Evolutionary conservation across 2,888 invertebrate species (phyloP), one percentile per base, ranked within the genome.

Genomic region (Azorinus chamasolen): DNA sequence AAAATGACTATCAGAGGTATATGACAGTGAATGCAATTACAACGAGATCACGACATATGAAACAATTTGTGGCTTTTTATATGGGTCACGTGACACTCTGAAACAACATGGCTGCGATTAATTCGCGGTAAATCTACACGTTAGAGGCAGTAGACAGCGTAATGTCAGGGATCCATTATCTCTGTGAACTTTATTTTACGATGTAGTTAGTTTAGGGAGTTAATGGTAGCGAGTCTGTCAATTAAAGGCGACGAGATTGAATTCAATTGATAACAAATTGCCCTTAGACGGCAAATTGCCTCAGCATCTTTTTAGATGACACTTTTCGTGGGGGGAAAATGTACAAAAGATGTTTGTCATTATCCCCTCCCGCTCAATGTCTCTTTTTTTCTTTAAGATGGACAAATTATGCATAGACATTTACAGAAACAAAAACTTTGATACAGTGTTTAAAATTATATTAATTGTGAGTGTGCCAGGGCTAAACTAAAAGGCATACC

Each of bases 201-300:
- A 76, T 65, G 80, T 73, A 76, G 80, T 80, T 76, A 76, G 76
- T 72, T 76, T 71, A 71, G 68, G 61, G 69, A 72, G 75, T 72
- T 79, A 72, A 79, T 72, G 75, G 75, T 61, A 48, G 50, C 43
- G 59, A 41, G 72, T 45, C 65, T 73, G 80, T 70, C 76, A 80
- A 75, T 76, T 76, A 73, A 76, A 61, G 69, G 69, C 69, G 61
- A 43, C 55, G 64, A 65, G 80, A 76, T 80, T 69, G 80, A 73
- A 80, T 80, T 76, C 76, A 76, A 73, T 80, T 65, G 76, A 69
- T 61, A 70, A 76, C 80, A 80, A 80, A 80, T 80, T 80, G 76
- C 80, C 72, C 72, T 4, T 32, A 32, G 32, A 32, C 32, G 32
- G 32, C 32, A 32, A 32, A 32, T 32, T 32, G 32, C 32, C 32